These are phyloP conservation scores for Altica lythri DNA, from an alignment of 2,888 invertebrate species.

Conservation along the genomic window DNA sequence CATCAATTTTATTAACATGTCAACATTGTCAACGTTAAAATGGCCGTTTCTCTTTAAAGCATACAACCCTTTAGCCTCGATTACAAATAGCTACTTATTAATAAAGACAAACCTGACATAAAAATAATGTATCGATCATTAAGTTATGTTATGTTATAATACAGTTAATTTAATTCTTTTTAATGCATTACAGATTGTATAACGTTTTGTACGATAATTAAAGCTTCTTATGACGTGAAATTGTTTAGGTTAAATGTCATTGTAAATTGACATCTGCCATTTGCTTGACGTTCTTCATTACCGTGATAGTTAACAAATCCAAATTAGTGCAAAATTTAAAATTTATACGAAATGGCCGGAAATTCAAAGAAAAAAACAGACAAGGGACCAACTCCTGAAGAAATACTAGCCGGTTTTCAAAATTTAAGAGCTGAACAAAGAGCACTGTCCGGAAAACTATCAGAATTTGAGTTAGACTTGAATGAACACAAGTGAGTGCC, in stretches of 20 bases:
- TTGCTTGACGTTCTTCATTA: constrained; percentile 10
- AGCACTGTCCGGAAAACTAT: constrained; percentile 82
- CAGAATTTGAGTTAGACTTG: constrained; percentile 91
- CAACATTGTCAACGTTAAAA: too few species aligned
- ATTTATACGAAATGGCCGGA: constrained; percentile 50
- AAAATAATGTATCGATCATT: not conserved
- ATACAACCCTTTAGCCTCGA: not conserved
- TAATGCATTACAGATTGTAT: too few species aligned
- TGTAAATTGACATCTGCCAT: constrained; percentile 8
- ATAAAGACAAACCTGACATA: not conserved
- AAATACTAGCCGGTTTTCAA: constrained; percentile 87
- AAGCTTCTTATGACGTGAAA: too few species aligned
- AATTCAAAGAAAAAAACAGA: constrained; percentile 55
- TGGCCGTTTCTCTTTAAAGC: too few species aligned
- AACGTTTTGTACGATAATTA: too few species aligned
- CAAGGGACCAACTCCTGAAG: constrained; percentile 69
- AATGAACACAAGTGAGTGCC: constrained; percentile 90
- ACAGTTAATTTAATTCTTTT: too few species aligned
- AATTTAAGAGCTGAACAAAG: constrained; percentile 85
- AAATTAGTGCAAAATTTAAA: constrained; percentile 19
- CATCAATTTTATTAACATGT: not conserved
- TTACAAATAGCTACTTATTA: not conserved
- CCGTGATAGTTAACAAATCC: not conserved
- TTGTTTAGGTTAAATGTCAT: too few species aligned
- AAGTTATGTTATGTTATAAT: too few species aligned